A percentile compares a stretch with the other conserved stretches of the same genome.
Conservation (phyloP, 35 echinoderm and acorn worm species). For the Chiridota heheva region DNA sequence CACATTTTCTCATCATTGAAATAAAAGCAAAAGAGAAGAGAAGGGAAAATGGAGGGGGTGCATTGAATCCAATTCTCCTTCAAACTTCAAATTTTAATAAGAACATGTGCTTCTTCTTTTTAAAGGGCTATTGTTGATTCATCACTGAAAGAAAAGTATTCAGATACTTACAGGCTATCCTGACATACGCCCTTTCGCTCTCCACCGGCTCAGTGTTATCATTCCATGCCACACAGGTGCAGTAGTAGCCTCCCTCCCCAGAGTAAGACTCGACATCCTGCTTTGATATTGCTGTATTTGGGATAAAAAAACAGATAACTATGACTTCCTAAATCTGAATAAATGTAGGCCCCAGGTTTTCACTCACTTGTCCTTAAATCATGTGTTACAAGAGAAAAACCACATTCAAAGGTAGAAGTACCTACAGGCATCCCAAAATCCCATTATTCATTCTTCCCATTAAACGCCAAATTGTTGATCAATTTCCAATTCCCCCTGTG, state of each 20-base stretch:
- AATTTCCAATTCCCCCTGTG: too few species aligned
- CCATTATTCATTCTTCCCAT: too few species aligned
- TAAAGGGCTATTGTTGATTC: too few species aligned
- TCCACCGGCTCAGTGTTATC: neutral
- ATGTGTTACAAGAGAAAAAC: neutral
- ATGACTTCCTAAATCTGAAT: neutral
- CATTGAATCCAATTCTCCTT: too few species aligned
- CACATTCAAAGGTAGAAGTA: neutral
- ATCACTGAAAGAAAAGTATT: neutral
- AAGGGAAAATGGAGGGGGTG: too few species aligned
- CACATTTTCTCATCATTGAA: too few species aligned
- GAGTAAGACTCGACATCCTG: neutral
- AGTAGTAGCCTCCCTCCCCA: neutral
- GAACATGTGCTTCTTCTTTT: too few species aligned
- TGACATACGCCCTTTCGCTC: neutral
- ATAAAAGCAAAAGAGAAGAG: too few species aligned
- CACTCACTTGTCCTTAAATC: neutral
- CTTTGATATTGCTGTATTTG: neutral
- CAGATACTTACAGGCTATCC: neutral
- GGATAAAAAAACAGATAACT: neutral
- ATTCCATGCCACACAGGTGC: slow-evolving; percentile 5
- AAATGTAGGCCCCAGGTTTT: neutral
- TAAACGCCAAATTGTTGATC: too few species aligned
- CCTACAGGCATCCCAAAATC: too few species aligned
- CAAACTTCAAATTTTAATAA: too few species aligned